Base-by-base conservation (phyloP, 2,797 vertebrate genomes). In the Limnodromus scolopaceus region DNA sequence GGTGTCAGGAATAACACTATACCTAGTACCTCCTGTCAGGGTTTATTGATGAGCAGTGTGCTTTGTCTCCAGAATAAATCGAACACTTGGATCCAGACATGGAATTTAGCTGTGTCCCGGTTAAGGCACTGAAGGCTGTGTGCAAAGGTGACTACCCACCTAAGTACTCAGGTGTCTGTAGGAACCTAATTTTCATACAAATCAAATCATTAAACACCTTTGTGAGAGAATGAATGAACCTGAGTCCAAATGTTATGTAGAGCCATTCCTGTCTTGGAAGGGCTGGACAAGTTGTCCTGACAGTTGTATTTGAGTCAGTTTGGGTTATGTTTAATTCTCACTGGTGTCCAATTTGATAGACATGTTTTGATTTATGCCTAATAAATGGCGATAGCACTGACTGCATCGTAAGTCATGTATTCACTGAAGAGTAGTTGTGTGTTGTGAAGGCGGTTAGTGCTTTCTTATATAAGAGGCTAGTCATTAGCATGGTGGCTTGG, bases 1-100 rank as follows among this genome's bases (percentile, higher is more conserved):
- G 58, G 23, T 84, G 63, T 96, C 92, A 92, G 70, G 70, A 91
- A 70, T 93, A 92, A 63, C 74, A 23, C 58, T 72, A 10, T 61
- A 77, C 78, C 54, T 57, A 20, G 88, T 69, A 41, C 23, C 36
- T 93, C 16, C 77, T 93, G 92, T 88, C 88, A 92, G 48, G 63
- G 39, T 83, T 93, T 87, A 87, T 93, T 0, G 10, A 72, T 84
- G 86, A 82, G 66, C 70, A 82, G 23, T 5, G 1, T 69, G n/a
- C 36, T 90, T 89, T 54, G 14, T 72, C 66, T 91, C 66, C 48
- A 66, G 58, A 90, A 76, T 63, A 91, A 92, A 92, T 91, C 38
- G 70, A 82, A 70, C n/a, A 3, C n/a, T 91, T 72, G 48, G 43
- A 76, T 82, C 60, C 28, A 78, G 74, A 34, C 16, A 1, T 76